Conservation (phyloP, 1,140 invertebrate genomes). For the Potamilus streckersoni region DNA sequence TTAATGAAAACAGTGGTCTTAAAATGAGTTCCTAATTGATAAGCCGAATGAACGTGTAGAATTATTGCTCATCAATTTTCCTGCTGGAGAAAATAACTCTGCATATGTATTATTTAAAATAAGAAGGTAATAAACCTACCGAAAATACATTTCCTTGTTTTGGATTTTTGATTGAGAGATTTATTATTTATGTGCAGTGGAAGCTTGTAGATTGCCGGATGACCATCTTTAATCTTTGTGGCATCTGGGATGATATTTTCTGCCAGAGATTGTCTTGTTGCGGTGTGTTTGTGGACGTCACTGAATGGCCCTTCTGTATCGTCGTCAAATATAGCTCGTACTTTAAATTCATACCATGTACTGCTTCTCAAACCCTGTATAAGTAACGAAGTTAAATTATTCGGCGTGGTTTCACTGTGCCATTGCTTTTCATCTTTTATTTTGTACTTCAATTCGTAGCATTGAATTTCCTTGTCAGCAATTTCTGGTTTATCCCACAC, state of each 20-base stretch:
- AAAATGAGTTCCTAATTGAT: neutral
- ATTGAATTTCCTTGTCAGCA: too few relatives aligned
- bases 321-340: neutral
- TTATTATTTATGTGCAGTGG: neutral
- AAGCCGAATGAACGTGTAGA: too few relatives aligned
- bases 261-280: slow-evolving; percentile 11
- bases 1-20: neutral
- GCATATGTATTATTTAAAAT: too few relatives aligned
- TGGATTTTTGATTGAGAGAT: slow-evolving; percentile 11
- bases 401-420: too few relatives aligned
- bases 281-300: neutral
- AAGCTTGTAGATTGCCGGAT: slow-evolving; percentile 9
- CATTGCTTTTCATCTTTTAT: too few relatives aligned
- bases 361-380: too few relatives aligned
- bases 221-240: neutral
- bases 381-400: too few relatives aligned
- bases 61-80: neutral
- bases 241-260: slow-evolving; percentile 3
- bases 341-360: too few relatives aligned
- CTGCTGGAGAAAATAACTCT: too few relatives aligned
- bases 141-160: slow-evolving; percentile 22
- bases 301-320: slow-evolving; percentile 21
- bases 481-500: too few relatives aligned
- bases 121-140: too few relatives aligned
- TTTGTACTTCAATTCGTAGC: too few relatives aligned